These are phyloP conservation scores for Agapornis roseicollis DNA, from an alignment of 2,113 vertebrate genomes.

Conservation along the genomic window DNA sequence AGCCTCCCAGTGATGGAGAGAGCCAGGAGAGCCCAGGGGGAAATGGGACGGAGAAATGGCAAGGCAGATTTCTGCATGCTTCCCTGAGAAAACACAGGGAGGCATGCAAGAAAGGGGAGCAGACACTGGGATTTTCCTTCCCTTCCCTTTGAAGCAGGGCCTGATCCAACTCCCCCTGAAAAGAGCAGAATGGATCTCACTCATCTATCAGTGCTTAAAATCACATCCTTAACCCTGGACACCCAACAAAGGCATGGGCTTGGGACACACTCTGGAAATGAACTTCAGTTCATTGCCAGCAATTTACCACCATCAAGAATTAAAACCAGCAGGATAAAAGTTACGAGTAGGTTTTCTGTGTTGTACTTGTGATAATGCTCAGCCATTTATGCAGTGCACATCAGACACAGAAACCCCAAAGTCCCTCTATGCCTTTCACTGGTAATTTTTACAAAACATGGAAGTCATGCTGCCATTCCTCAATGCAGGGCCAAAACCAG, in stretches of 20 bases:
- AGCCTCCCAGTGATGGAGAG: background rate
- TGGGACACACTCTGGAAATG: background rate
- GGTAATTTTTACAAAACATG: background rate
- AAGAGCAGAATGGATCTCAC: background rate
- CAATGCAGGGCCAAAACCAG: background rate
- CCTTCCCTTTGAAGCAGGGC: background rate
- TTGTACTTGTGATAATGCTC: background rate
- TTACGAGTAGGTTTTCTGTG: rapidly evolving
- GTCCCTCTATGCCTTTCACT: background rate
- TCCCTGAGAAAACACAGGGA: background rate
- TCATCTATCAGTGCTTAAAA: background rate
- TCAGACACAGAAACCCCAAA: background rate
- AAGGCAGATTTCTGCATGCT: background rate
- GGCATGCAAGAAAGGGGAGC: background rate
- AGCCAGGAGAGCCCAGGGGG: background rate
- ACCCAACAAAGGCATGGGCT: background rate
- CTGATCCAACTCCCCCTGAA: background rate
- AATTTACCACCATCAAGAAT: background rate
- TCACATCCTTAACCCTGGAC: background rate
- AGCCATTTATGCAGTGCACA: background rate
- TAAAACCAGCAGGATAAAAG: background rate
- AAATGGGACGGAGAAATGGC: rapidly evolving
- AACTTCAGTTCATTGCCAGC: background rate
- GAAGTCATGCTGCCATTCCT: background rate
- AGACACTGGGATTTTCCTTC: background rate